Evolutionary conservation across 2,888 invertebrate genomes (phyloP).

Genomic region (Odontomyia ornata): DNA sequence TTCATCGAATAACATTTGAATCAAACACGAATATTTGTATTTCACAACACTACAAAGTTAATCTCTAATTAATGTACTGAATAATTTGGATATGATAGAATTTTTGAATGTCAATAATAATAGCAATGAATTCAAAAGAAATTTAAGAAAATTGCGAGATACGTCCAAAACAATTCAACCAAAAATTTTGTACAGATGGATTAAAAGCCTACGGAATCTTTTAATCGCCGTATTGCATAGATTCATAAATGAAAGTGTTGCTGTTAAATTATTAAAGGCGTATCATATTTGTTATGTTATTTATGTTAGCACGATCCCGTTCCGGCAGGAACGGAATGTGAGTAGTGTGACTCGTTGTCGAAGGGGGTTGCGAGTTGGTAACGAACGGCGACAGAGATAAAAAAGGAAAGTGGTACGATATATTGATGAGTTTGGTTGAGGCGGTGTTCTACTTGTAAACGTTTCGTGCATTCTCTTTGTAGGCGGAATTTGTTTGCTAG

Average conservation of each 20-base stretch:
- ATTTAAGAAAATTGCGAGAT: not conserved
- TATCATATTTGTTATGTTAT: conserved; percentile 59
- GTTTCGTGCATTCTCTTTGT: too few species aligned
- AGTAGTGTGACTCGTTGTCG: too few species aligned
- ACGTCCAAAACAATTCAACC: not conserved
- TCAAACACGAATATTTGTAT: conserved; percentile 54
- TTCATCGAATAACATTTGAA: conserved; percentile 56
- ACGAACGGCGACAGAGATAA: too few species aligned
- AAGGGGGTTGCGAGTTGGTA: too few species aligned
- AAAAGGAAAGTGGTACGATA: too few species aligned
- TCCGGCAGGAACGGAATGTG: too few species aligned
- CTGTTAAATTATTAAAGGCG: not conserved
- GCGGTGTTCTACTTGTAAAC: too few species aligned
- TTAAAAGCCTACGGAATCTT: conserved; percentile 58
- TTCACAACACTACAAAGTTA: conserved; percentile 56
- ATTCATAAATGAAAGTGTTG: conserved; percentile 53
- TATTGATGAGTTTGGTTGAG: too few species aligned
- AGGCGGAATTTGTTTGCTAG: too few species aligned
- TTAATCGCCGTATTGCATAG: conserved; percentile 58
- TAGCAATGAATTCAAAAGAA: conserved; percentile 40
- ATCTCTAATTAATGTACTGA: conserved; percentile 55
- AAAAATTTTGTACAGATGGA: conserved; percentile 58
- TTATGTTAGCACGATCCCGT: conserved; percentile 56
- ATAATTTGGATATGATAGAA: conserved; percentile 54
- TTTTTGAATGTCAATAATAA: conserved; percentile 50